Evolutionary conservation across 2,113 vertebrate genomes (phyloP).

Genomic region (Perca schrenkii): DNA sequence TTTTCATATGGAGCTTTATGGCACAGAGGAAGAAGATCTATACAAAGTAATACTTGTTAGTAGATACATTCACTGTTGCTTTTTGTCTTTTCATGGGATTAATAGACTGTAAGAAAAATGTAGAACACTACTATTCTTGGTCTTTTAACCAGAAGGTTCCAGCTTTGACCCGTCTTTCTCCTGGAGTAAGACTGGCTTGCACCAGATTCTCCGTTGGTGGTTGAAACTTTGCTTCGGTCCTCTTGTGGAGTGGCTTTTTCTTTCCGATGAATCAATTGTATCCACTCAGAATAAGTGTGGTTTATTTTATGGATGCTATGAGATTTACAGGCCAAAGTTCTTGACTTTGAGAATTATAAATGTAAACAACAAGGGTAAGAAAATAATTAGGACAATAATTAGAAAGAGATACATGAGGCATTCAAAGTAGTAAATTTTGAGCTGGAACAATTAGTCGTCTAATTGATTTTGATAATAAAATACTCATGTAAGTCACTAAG

Average conservation of each 20-base stretch:
- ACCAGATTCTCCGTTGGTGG: not conserved
- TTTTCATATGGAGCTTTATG: too few relatives aligned
- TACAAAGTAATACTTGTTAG: too few relatives aligned
- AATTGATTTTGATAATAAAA: not conserved
- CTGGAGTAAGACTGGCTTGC: not conserved
- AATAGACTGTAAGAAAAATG: conserved; percentile 13
- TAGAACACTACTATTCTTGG: not conserved
- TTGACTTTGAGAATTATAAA: too few relatives aligned
- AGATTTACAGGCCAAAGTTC: not conserved
- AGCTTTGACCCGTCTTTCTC: not conserved
- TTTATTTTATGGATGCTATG: not conserved
- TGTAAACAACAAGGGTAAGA: not conserved
- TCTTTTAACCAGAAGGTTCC: not conserved
- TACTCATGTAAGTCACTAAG: not conserved
- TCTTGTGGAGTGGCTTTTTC: not conserved
- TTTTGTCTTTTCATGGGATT: conserved; percentile 17
- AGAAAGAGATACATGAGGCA: not conserved
- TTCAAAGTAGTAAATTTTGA: not conserved
- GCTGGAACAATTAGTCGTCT: not conserved
- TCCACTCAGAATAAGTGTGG: not conserved
- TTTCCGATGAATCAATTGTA: not conserved
- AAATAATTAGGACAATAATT: not conserved
- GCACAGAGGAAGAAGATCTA: too few relatives aligned
- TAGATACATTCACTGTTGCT: not conserved
- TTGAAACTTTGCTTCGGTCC: not conserved